Percentiles rank a stretch among this genome's conserved stretches.
phyloP scores from a whole-genome alignment of 1,140 invertebrate species.

The Eupristina koningsbergeri region DNA sequence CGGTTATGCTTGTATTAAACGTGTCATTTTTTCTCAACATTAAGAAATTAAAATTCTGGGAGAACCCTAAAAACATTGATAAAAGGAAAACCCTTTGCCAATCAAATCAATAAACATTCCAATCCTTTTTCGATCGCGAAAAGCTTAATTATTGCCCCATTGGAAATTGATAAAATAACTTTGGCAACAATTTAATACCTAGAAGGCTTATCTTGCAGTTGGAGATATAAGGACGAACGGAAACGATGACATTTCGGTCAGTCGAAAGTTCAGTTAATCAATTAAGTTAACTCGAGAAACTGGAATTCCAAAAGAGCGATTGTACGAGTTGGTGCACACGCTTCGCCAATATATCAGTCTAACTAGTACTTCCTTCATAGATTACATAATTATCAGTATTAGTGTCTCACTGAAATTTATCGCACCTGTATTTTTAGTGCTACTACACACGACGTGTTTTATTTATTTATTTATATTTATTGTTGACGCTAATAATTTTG shows the following conservation, averaged over 20 bases:
- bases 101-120: too few relatives aligned
- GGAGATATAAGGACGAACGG: not conserved
- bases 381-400: slow-evolving; percentile 52
- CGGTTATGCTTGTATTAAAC: too few relatives aligned
- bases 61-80: too few relatives aligned
- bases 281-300: slow-evolving; percentile 23
- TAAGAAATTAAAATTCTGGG: too few relatives aligned
- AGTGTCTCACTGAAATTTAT: slow-evolving; percentile 28
- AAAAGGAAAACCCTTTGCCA: too few relatives aligned
- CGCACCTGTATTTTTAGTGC: not conserved
- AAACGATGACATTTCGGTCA: slow-evolving; percentile 4
- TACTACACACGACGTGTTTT: not conserved
- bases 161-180: too few relatives aligned
- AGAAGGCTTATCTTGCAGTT: not conserved
- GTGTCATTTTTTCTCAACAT: too few relatives aligned
- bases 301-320: slow-evolving; percentile 24
- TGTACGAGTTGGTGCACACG: slow-evolving; percentile 2
- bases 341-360: slow-evolving; percentile 11
- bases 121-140: too few relatives aligned
- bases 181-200: not conserved
- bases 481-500: not conserved
- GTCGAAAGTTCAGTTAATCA: slow-evolving; percentile 23
- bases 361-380: slow-evolving; percentile 45
- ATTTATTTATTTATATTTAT: not conserved
- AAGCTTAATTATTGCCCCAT: too few relatives aligned